Base-by-base conservation (phyloP, 1,140 invertebrate genomes). In the Phortica variegata region DNA sequence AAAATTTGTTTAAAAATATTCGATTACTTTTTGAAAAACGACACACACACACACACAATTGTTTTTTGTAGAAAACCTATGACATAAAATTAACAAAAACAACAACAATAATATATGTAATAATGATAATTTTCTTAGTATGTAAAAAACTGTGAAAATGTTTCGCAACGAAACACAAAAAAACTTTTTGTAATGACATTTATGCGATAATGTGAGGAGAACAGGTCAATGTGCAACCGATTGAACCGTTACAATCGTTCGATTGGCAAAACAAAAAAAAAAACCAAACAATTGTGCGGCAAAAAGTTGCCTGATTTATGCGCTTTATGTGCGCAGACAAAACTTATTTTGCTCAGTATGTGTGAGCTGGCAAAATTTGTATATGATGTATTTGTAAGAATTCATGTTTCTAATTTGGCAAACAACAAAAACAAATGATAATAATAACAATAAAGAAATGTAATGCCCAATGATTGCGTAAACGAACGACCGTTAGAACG, bases 111-210 rank as follows among this genome's bases (percentile, higher is more conserved):
- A n/a, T n/a, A n/a, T n/a, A n/a, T n/a, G n/a, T n/a, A n/a, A n/a
- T n/a, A 56, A 63, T 36, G 21, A 46, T 56, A 42, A 45, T 56
- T 43, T 56, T 56, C 32, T 56, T 53, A 56, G 52, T 49, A 45
- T 54, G 37, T 56, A 56, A 68, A 68, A 60, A 26, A 26, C 63
- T 68, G 63, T 68, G 63, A 68, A 66, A 68, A 68, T 68, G 63
- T 68, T 68, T 68, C 63, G 63, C 63, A 68, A 68, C 63, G 63
- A 63, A 68, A 68, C 60, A 68, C 63, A 68, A 66, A 63, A 32
- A 49, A 43, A 20, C 12, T 26, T 17, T 38, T 26, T 26, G 23
- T 26, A 26, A n/a, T n/a, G n/a, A n/a, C n/a, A 50, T 61, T 52
- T 65, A 65, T 26, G 5, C 10, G 23, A 26, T 26, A 10, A 58